Conservation (phyloP, 2,888 invertebrate species). For the Elegia similella region DNA sequence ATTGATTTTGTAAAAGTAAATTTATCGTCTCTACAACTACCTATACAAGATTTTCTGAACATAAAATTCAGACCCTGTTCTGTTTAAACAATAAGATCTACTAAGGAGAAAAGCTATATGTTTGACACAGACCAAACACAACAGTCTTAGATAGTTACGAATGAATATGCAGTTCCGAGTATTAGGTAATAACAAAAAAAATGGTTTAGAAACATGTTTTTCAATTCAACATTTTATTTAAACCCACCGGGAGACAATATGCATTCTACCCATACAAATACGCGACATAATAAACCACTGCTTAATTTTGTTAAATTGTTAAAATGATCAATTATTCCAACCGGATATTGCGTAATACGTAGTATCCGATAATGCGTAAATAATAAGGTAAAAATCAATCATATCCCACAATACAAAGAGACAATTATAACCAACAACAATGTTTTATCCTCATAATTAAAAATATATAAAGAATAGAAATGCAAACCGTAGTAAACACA, state of each 20-base stretch:
- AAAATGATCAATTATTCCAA: too few species aligned
- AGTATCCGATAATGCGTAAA: too few species aligned
- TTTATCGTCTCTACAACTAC: neutral
- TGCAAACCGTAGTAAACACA: conserved; percentile 45
- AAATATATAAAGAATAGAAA: conserved; percentile 33
- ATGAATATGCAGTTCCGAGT: neutral
- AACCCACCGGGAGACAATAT: neutral
- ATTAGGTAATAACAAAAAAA: neutral
- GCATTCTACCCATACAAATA: neutral
- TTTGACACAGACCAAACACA: too few species aligned
- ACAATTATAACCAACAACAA: conserved; percentile 22
- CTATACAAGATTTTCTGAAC: neutral
- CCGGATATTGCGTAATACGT: too few species aligned
- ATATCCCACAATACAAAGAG: conserved; percentile 19
- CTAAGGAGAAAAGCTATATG: too few species aligned
- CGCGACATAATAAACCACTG: neutral
- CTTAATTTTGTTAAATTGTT: neutral
- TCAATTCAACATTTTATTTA: neutral
- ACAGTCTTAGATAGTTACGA: too few species aligned
- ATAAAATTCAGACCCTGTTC: neutral
- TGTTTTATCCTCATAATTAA: conserved; percentile 28
- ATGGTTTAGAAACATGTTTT: neutral
- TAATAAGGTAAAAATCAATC: too few species aligned
- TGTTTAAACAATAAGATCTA: neutral
- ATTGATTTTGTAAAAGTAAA: neutral